phyloP scores from a whole-genome alignment of 2,888 invertebrate genomes.

The Tolmerus cingulatus region DNA sequence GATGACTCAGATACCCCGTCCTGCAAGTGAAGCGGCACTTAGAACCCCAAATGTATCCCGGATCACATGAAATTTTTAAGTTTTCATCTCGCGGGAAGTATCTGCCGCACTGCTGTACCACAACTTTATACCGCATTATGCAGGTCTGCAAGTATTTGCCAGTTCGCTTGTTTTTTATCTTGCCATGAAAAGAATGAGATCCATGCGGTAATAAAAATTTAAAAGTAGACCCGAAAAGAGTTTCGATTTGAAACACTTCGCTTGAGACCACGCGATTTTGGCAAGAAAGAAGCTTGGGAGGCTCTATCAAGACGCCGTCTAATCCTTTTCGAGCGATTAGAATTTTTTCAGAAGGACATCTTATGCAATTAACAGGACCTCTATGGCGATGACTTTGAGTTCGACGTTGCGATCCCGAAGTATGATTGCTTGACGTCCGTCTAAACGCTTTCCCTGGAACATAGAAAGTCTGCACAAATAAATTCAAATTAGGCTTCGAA shows the following conservation, averaged over 20 bases:
- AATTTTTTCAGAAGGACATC: conserved; percentile 50
- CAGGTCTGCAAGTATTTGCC: conserved; percentile 48
- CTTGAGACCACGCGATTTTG: conserved; percentile 48
- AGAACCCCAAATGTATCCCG: conserved; percentile 51
- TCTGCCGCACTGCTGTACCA: conserved; percentile 50
- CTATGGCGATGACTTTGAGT: background rate
- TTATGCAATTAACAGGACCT: conserved; percentile 46
- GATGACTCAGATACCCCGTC: conserved; percentile 47
- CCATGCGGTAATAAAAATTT: conserved; percentile 51
- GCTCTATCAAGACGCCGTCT: conserved; percentile 50
- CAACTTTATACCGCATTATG: conserved; percentile 50
- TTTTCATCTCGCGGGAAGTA: conserved; percentile 46
- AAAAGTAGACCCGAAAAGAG: conserved; percentile 49
- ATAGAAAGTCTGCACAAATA: conserved; percentile 13
- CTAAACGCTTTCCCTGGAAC: background rate
- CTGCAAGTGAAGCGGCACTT: conserved; percentile 50
- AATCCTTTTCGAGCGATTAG: conserved; percentile 49
- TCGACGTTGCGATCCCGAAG: background rate
- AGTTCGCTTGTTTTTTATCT: conserved; percentile 49
- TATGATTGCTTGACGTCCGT: background rate
- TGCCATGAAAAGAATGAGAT: conserved; percentile 49
- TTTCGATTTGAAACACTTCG: conserved; percentile 49
- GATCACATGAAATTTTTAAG: conserved; percentile 49
- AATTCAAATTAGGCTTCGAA: background rate
- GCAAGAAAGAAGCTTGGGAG: conserved; percentile 50